Percentiles rank a stretch among this genome's conserved stretches.
phyloP scores from a whole-genome alignment of 2,888 invertebrate genomes.

The Limulus polyphemus region DNA sequence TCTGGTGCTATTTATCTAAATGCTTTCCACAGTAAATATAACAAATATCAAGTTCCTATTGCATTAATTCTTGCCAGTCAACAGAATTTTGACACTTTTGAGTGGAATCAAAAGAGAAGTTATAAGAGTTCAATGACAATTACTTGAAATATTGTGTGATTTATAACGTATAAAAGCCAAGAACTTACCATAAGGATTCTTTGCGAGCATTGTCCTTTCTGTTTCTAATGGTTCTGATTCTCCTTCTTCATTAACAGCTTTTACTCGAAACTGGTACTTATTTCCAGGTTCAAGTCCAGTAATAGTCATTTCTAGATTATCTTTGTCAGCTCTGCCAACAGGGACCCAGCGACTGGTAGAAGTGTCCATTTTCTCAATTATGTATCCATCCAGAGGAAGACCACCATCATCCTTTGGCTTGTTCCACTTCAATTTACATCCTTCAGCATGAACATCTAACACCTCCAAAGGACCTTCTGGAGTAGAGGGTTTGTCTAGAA shows the following conservation, averaged over 20 bases:
- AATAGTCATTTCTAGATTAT: slow-evolving; percentile 50
- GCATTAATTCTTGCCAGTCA: too few species aligned
- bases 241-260: slow-evolving; percentile 95
- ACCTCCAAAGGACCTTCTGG: slow-evolving; percentile 84
- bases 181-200: slow-evolving; percentile 87
- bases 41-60: neutral
- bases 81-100: too few species aligned
- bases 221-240: slow-evolving; percentile 93
- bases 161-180: neutral
- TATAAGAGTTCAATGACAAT: too few species aligned
- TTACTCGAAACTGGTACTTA: slow-evolving; percentile 94
- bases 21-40: neutral
- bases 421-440: slow-evolving; percentile 76
- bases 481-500: slow-evolving; percentile 55
- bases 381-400: slow-evolving; percentile 79
- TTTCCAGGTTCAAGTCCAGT: slow-evolving; percentile 83
- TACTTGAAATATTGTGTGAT: too few species aligned
- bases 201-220: slow-evolving; percentile 85
- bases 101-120: too few species aligned
- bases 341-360: slow-evolving; percentile 66
- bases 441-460: slow-evolving; percentile 62
- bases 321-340: slow-evolving; percentile 71
- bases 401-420: slow-evolving; percentile 92
- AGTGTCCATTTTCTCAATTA: slow-evolving; percentile 48
- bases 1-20: too few species aligned